phyloP scores from a whole-genome alignment of 53 echinoderm and acorn worm genomes.

The Holothuria leucospilota region DNA sequence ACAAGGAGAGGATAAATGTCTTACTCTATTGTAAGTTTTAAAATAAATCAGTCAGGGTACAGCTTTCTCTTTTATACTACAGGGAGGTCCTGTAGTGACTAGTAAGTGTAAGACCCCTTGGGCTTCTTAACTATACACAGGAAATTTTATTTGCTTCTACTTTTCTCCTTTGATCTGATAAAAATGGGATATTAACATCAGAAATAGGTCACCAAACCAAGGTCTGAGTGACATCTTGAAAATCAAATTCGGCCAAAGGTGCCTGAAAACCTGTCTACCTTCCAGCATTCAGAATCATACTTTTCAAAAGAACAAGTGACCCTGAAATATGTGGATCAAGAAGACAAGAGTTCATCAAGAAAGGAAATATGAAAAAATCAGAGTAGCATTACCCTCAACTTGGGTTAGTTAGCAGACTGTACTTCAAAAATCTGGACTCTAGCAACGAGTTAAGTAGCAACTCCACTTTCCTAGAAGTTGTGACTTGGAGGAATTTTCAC shows the following conservation, averaged over 20 bases:
- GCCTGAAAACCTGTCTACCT: conserved; percentile 46
- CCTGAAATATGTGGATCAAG: conserved; percentile 24
- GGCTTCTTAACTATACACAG: conserved; percentile 9
- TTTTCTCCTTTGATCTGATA: conserved; percentile 2
- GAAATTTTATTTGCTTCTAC: background rate
- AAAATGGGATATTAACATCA: background rate
- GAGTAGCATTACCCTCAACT: too few relatives aligned
- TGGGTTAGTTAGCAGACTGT: too few relatives aligned
- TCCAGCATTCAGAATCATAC: background rate
- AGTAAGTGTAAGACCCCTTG: conserved; percentile 30
- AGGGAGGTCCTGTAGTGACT: conserved; percentile 1
- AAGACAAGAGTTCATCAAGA: conserved; percentile 1
- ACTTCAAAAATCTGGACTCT: too few relatives aligned
- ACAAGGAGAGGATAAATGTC: too few relatives aligned
- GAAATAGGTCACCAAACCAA: conserved; percentile 24
- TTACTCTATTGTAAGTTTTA: too few relatives aligned
- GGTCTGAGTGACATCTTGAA: conserved; percentile 21
- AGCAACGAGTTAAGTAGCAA: too few relatives aligned
- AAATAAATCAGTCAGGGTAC: too few relatives aligned
- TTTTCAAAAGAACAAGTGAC: conserved; percentile 9
- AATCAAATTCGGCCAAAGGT: conserved; percentile 44
- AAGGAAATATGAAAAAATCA: too few relatives aligned
- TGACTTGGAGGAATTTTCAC: too few relatives aligned
- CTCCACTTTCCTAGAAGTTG: too few relatives aligned
- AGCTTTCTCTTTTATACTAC: background rate